phyloP scores from a whole-genome alignment of 2,888 invertebrate species.

The Drosophila stalkeri region DNA sequence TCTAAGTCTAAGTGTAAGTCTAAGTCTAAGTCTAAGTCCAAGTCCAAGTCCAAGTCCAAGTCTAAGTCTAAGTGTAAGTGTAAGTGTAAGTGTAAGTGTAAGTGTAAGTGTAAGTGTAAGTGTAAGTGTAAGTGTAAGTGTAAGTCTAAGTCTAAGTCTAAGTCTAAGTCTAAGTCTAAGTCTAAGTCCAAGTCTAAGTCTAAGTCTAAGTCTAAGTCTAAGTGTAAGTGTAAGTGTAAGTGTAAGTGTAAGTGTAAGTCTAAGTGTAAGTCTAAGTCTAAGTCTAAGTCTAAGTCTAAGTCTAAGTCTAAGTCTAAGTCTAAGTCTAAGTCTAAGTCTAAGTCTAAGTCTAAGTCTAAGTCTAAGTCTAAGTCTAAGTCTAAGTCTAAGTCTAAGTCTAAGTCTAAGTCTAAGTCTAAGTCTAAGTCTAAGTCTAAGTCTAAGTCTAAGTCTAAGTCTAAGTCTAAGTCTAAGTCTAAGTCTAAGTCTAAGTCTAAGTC shows the following conservation, averaged over 20 bases:
- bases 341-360: slow-evolving; percentile 3
- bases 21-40: neutral
- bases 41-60: neutral
- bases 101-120: neutral
- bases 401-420: neutral
- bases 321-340: slow-evolving; percentile 1
- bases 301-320: slow-evolving; percentile 2
- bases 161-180: neutral
- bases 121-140: neutral
- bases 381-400: neutral
- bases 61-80: neutral
- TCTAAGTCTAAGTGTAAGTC: neutral
- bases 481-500: neutral
- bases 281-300: neutral
- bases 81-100: no score
- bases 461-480: neutral
- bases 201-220: neutral
- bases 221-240: neutral
- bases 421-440: neutral
- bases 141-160: neutral
- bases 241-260: neutral
- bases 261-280: neutral
- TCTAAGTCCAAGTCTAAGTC: slow-evolving; percentile 3
- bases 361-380: neutral
- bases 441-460: neutral